Base-by-base conservation (phyloP, 2,888 invertebrate genomes). In the Agrochola litura region DNA sequence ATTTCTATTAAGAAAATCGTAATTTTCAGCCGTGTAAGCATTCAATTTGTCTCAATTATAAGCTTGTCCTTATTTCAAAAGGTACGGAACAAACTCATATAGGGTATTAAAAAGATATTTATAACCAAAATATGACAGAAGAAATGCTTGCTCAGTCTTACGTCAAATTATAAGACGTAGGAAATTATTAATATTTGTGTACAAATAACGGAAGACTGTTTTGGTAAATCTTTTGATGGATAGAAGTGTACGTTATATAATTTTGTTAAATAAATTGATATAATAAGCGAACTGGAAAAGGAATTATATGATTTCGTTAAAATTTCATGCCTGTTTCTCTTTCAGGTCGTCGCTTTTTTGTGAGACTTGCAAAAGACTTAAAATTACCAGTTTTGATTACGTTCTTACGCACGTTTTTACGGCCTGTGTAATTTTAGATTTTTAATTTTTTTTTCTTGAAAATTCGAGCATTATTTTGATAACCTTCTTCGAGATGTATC, bases 71-170 rank as follows among this genome's bases (percentile, higher is more conserved):
- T 56, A 61, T 49, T 60, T 56, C 67, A 41, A 81, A 67, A 46
- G 19, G 6, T 43, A 72, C 25, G 10, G 16, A 37, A 41, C 54
- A 56, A 69, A 54, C 52, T 65, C 68, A 41, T 30, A 41, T 6
- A 74, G 0, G 70, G 41, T 64, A 85, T 85, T 75, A 75, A 76
- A 85, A 71, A 70, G 14, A 54, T 70, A 73, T 85, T 85, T 77
- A 76, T 85, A 67, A 10, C 54, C 19, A 25, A 63, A 85, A 63
- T 73, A 67, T 41, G 54, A 63, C 12, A 22, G 43, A 68, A 68
- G 2, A 49, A 30, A 4, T 22, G 37, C 41, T 63, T 37, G 14
- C n/a, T 68, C 56, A 25, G 41, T 16, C 52, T 64, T 22, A 60
- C n/a, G 74, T 16, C 43, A 60, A 56, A 64, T 69, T 61, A 49